Conservation (phyloP, 2,888 invertebrate species). For the Brachylomia viminalis region DNA sequence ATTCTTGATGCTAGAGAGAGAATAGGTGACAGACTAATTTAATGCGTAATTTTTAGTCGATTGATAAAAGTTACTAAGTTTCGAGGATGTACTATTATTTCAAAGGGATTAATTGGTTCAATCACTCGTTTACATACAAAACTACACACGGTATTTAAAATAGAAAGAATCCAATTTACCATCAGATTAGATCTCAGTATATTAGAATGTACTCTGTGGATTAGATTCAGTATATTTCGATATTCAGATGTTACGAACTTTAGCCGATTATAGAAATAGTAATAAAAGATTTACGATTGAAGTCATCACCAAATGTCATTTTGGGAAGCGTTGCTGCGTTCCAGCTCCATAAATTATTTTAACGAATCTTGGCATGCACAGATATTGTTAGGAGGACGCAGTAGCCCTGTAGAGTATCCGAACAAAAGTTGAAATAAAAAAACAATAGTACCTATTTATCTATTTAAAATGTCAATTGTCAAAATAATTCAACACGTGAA, state of each 20-base stretch:
- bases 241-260: not conserved
- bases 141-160: not conserved
- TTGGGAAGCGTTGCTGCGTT: not conserved
- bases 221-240: not conserved
- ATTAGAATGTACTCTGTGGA: too few relatives aligned
- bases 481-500: slow-evolving; percentile 64
- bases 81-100: not conserved
- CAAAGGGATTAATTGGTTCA: not conserved
- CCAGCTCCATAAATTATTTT: not conserved
- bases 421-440: slow-evolving; percentile 3
- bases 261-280: not conserved
- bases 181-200: too few relatives aligned
- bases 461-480: too few relatives aligned
- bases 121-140: not conserved
- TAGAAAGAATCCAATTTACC: not conserved
- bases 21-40: not conserved
- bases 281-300: not conserved
- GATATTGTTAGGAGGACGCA: not conserved
- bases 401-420: not conserved
- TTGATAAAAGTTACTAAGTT: not conserved
- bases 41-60: slow-evolving; percentile 27
- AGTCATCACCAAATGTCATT: slow-evolving; percentile 21
- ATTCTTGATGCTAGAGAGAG: slow-evolving; percentile 27
- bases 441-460: too few relatives aligned
- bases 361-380: not conserved